Base-by-base conservation (phyloP, 2,113 vertebrate species). In the Chlorodrepanis virens region DNA sequence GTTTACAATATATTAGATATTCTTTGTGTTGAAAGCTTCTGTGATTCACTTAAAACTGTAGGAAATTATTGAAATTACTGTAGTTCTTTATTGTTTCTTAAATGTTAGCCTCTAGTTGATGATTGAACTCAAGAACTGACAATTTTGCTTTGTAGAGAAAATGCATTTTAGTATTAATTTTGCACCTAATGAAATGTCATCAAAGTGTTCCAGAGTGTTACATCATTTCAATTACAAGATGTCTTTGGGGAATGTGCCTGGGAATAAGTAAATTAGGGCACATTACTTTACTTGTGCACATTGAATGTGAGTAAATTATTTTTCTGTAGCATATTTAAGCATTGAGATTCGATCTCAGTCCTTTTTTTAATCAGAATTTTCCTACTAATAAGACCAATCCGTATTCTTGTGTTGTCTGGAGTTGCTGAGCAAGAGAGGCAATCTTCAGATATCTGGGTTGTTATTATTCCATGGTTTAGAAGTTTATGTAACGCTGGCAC, bases 151-250 rank as follows among this genome's bases (percentile, higher is more conserved):
- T 92, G 25, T 76, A n/a, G 82, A 53, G 69, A 76, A 89, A 65
- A 68, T 57, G 17, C 28, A 33, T 65, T 92, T 95, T 90, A 53
- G 28, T 81, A 40, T 77, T 80, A 24, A 53, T 81, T 89, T 82
- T 87, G 24, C 75, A 57, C 57, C 39, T 94, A 88, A 91, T 94
- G 68, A 93, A 90, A 83, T 88, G 67, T 72, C 71, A 42, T 91
- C 78, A 49, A 42, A 90, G 52, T 49, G 39, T 59, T 93, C 54
- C n/a, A 74, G 67, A 40, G 47, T 50, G 64, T 94, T 95, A 83
- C 11, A 0, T 96, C 60, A 77, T 61, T 84, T 86, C 82, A 90
- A 29, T 89, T 96, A 90, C 74, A 94, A 59, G 40, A 53, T 94
- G 74, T 77, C 85, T 88, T 69, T 93, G 75, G 79, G 71, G 92